phyloP scores from a whole-genome alignment of 2,113 vertebrate genomes.

The Peromyscus polionotus region DNA sequence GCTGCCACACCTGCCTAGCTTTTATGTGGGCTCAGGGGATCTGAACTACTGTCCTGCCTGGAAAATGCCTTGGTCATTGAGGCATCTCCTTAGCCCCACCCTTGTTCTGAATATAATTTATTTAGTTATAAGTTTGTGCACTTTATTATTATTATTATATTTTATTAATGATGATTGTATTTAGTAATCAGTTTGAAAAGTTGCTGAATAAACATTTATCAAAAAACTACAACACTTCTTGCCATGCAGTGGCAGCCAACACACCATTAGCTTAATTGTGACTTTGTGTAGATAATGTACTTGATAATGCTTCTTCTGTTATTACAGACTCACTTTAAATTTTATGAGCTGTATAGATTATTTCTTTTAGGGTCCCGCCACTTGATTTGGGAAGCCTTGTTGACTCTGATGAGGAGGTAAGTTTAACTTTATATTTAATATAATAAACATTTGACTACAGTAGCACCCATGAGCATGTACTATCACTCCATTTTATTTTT shows the following conservation, averaged over 20 bases:
- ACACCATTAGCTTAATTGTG: not conserved
- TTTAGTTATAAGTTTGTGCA: not conserved
- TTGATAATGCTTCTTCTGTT: conserved; percentile 23
- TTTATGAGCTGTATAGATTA: conserved; percentile 30
- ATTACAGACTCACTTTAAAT: conserved; percentile 30
- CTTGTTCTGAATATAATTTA: conserved; percentile 10
- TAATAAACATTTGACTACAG: not conserved
- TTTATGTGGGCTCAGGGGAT: not conserved
- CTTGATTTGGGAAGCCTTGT: conserved; percentile 88
- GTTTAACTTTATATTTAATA: conserved; percentile 57
- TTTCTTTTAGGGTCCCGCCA: conserved; percentile 88
- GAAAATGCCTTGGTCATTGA: not conserved
- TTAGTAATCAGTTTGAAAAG: conserved; percentile 24
- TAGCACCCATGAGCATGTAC: not conserved
- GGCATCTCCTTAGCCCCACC: not conserved
- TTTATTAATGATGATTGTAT: not conserved
- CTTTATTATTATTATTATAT: not conserved
- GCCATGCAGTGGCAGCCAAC: not conserved
- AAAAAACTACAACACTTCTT: not conserved
- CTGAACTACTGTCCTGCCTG: not conserved
- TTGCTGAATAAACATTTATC: not conserved
- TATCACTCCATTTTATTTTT: conserved; percentile 72
- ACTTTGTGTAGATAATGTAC: not conserved
- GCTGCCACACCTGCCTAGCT: too few species aligned
- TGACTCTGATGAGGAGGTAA: conserved; percentile 90